phyloP scores from a whole-genome alignment of 2,113 vertebrate species.

The Aphelocoma coerulescens region DNA sequence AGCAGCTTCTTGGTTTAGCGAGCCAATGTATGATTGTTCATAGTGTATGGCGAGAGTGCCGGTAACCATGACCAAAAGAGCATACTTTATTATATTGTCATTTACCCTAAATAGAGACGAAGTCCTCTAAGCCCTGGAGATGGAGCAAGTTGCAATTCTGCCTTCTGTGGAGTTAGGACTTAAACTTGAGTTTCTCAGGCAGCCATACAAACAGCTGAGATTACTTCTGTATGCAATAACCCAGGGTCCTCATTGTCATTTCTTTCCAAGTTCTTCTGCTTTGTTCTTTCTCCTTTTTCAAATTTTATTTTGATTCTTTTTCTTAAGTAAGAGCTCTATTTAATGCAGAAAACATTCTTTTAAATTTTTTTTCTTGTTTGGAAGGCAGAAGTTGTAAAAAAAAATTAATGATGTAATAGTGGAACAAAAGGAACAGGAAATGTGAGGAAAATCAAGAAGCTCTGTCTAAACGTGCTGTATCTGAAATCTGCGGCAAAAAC shows the following conservation, averaged over 20 bases:
- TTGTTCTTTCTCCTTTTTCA: not conserved
- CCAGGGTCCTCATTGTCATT: not conserved
- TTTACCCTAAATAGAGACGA: not conserved
- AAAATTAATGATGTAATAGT: not conserved
- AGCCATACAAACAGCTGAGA: not conserved
- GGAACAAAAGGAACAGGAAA: not conserved
- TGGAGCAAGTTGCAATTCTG: not conserved
- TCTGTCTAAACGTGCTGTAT: not conserved
- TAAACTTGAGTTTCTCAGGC: not conserved
- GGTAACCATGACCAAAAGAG: not conserved
- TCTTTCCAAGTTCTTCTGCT: not conserved
- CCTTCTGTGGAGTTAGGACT: not conserved
- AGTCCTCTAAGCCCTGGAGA: not conserved
- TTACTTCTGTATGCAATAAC: not conserved
- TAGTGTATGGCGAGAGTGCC: not conserved
- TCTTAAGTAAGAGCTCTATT: not conserved
- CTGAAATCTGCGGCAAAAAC: not conserved
- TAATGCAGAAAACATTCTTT: not conserved
- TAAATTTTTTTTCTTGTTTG: not conserved
- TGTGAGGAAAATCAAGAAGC: not conserved
- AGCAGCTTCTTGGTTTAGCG: not conserved
- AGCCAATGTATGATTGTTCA: not conserved
- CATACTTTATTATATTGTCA: not conserved
- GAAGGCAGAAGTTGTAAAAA: not conserved
- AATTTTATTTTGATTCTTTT: not conserved